These are phyloP conservation scores for Zaprionus bogoriensis DNA, from an alignment of 2,888 invertebrate genomes.

Conservation along the genomic window DNA sequence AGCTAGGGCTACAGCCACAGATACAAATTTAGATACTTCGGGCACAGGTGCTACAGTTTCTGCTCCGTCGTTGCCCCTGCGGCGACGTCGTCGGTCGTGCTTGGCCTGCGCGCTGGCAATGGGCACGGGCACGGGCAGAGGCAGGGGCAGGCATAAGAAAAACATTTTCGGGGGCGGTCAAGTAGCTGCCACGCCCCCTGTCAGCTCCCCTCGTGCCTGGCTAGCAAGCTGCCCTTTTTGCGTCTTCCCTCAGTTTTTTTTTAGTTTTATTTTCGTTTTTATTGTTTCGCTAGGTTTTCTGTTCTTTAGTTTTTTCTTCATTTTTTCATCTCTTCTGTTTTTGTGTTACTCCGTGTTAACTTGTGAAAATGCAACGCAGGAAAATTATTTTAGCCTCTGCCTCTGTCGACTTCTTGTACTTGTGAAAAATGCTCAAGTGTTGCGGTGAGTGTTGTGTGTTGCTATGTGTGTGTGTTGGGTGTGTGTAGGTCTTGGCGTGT, in stretches of 20 bases:
- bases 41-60: constrained; percentile 61
- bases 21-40: constrained; percentile 15
- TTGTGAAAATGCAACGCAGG: constrained; percentile 54
- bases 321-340: not conserved
- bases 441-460: constrained; percentile 24
- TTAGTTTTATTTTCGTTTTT: constrained; percentile 43
- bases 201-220: constrained; percentile 6
- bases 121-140: not conserved
- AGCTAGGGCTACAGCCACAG: constrained; percentile 6
- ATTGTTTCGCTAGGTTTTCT: constrained; percentile 35
- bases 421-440: constrained; percentile 59
- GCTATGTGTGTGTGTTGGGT: constrained; percentile 11
- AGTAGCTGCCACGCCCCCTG: constrained; percentile 25
- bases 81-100: constrained; percentile 38
- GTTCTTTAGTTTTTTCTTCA: constrained; percentile 13
- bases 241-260: constrained; percentile 13
- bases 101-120: constrained; percentile 18
- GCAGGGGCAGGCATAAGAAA: constrained; percentile 24
- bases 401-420: constrained; percentile 25
- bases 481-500: constrained; percentile 50
- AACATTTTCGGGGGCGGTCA: constrained; percentile 28
- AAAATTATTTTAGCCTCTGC: constrained; percentile 41
- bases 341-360: constrained; percentile 45
- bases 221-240: not conserved
- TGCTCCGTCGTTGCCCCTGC: constrained; percentile 10